Evolutionary conservation across 2,113 vertebrate species (phyloP), one percentile per base, ranked within the genome.

Genomic region (Cryptotis parvus): DNA sequence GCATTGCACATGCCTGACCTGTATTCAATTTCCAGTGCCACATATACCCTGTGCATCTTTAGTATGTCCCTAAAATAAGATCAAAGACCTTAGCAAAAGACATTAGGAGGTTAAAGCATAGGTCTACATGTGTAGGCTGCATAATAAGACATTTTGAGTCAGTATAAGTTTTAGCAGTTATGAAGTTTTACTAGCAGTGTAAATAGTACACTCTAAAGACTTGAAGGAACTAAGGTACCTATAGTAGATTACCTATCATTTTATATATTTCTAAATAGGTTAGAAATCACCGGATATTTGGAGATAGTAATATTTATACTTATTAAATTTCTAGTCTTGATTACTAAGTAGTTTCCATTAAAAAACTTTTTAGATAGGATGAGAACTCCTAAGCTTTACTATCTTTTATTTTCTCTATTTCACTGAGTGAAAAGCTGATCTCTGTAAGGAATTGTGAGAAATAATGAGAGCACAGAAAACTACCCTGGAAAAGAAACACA

Each of bases 211-310:
- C 58, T 91, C 35, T 70, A 66, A 75, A 88, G 41, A 76, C 6
- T 26, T 61, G 4, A 61, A 1, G 10, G 66, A 66, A 68, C 33
- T 88, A 39, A 55, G 61, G 70, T 75, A n/a, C n/a, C n/a, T n/a
- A n/a, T n/a, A n/a, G n/a, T n/a, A n/a, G n/a, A n/a, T n/a, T 70
- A 87, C 58, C 27, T 92, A 7, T 84, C 74, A 55, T 90, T 89
- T 94, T 91, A 63, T 58, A 74, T 37, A 85, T 29, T 12, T 76
- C 43, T n/a, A 92, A 76, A 45, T 87, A 78, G 66, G 79, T 86
- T 92, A 82, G 37, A 69, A 39, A 8, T 79, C 55, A 45, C 43
- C 33, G 90, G 86, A 29, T 35, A 88, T 88, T 85, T 93, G 61
- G 52, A 70, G 61, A 72, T 24, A 76, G 49, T 49, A 81, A 65